Evolutionary conservation across 2,797 vertebrate genomes (phyloP).

Genomic region (Hypotaenidia okinawae): DNA sequence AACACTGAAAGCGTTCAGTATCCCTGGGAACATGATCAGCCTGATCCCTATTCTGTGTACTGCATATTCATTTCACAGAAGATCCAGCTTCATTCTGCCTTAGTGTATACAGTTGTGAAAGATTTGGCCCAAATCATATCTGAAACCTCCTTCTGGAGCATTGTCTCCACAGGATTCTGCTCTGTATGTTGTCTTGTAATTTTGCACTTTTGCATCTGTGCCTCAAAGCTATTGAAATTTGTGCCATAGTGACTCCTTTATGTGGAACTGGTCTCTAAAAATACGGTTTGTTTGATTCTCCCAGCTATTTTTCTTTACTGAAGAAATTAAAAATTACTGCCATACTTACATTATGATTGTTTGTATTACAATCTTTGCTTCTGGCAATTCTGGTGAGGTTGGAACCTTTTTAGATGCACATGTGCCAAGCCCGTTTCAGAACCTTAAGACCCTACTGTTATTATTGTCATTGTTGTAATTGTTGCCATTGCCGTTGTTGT

Average conservation of each 20-base stretch:
- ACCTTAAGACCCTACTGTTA: not conserved
- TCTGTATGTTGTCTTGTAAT: not conserved
- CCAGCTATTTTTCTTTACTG: not conserved
- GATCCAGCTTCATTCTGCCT: not conserved
- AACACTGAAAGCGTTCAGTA: not conserved
- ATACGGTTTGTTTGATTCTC: not conserved
- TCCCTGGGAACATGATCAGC: not conserved
- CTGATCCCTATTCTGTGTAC: not conserved
- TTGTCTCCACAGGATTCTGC: not conserved
- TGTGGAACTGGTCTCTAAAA: not conserved
- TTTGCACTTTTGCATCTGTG: not conserved
- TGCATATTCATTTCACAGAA: not conserved
- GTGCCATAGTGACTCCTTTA: not conserved
- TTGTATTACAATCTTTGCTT: not conserved
- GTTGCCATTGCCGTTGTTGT: not conserved
- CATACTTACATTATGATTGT: not conserved
- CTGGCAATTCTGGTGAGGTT: not conserved
- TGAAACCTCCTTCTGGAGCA: not conserved
- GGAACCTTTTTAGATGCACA: not conserved
- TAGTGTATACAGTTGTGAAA: not conserved
- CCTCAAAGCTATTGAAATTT: not conserved
- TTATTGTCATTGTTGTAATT: not conserved
- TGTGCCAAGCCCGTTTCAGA: not conserved
- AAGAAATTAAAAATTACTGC: not conserved
- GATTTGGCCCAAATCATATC: not conserved